Percentiles rank a stretch among this genome's conserved stretches.
Evolutionary conservation across 2,888 invertebrate genomes (phyloP).

Genomic region (Aradus depressus): DNA sequence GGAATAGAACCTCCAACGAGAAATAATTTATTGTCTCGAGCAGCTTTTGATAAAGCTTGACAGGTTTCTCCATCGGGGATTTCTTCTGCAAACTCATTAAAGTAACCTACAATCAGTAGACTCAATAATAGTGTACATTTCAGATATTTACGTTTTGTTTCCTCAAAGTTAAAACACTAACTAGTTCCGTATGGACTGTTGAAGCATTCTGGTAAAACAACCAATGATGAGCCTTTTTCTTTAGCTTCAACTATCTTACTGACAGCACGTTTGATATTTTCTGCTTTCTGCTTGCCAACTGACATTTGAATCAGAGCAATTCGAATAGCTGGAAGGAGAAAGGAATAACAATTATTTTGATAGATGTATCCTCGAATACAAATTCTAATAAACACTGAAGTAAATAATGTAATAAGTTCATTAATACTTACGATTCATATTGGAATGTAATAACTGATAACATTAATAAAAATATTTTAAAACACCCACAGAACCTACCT

Average conservation of each 20-base stretch:
- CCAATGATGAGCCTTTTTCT: conserved; percentile 47
- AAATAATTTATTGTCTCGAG: conserved; percentile 62
- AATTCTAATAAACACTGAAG: no score
- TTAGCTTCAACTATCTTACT: conserved; percentile 60
- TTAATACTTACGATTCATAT: no score
- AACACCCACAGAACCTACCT: no score
- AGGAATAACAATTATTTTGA: no score
- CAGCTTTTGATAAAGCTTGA: conserved; percentile 57
- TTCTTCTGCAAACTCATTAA: conserved; percentile 72
- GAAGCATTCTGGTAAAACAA: conserved; percentile 75
- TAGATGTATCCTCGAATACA: no score
- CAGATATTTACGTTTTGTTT: neutral
- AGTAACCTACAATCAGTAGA: conserved; percentile 46
- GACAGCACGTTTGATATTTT: conserved; percentile 63
- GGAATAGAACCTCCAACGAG: conserved; percentile 87
- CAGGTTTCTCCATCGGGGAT: conserved; percentile 67
- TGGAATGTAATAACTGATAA: no score
- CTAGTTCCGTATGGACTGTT: conserved; percentile 87
- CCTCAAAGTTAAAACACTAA: conserved; percentile 34
- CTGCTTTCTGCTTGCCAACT: conserved; percentile 60
- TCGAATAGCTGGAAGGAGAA: conserved; percentile 49
- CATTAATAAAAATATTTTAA: no score
- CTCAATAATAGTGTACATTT: conserved; percentile 4
- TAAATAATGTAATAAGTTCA: no score
- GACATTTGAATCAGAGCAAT: conserved; percentile 74